Base-by-base conservation (phyloP, 1,140 invertebrate species). In the Cydia splendana region DNA sequence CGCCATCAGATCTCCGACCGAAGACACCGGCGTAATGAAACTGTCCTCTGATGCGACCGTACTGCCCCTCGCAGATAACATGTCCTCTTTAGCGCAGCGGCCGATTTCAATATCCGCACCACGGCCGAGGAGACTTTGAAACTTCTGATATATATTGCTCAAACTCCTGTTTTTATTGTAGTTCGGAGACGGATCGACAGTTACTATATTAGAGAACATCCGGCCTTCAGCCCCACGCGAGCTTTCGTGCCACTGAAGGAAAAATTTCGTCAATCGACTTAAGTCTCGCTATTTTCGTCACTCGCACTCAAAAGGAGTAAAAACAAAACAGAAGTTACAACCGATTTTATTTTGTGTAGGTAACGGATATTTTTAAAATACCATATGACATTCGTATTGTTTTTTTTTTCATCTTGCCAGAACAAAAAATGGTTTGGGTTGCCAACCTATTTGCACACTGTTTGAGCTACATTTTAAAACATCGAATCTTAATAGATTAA, bases 11-110 rank as follows among this genome's bases (percentile, higher is more conserved):
- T 92, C 89, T 9, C 78, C 88, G 65, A 86, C 84, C 2, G 89
- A 90, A 10, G 88, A 89, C 7, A 87, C 85, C 71, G 91, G 85
- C 62, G 89, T 88, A 28, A 85, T 81, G 65, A 89, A 92, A 80
- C 80, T 87, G 65, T 89, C 89, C 7, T 90, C 89, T 20, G 86
- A 87, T 18, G 81, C 67, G 30, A 81, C 75, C 48, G 81, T 78
- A 77, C 80, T 86, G 12, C 77, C 77, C 74, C 78, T 79, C 7
- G 85, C 77, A 75, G 87, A 89, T 74, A 86, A 74, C 83, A 87
- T 89, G 15, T 79, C 84, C 53, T 82, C 78, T 75, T 80, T 80
- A 45, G 62, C 67, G 38, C 34, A 78, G 71, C 75, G 73, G 75
- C 53, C 76, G 15, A 38, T 77, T 38, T 13, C 18, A 13, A 5